These are phyloP conservation scores for Ferdinandea cuprea DNA, from an alignment of 2,888 invertebrate species.

Conservation along the genomic window DNA sequence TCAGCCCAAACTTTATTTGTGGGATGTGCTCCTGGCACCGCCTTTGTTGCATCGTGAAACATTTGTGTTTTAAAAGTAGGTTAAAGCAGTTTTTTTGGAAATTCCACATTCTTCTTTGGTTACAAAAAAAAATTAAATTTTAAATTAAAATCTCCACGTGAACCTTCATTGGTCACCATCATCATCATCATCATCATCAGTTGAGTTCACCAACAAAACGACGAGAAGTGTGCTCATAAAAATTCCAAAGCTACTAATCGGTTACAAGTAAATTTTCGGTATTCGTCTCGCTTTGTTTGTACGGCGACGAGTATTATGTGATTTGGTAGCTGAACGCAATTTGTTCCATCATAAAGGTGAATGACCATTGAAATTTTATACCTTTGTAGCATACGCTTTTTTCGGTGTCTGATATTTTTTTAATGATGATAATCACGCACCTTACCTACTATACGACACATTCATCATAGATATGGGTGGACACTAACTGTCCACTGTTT, in stretches of 20 bases:
- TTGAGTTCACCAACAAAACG: no score
- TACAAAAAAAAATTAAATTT: no score
- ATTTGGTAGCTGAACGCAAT: conserved; percentile 5
- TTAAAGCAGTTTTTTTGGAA: conserved; percentile 47
- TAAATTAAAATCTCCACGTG: conserved; percentile 14
- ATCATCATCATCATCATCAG: no score
- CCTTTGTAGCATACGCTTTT: conserved; percentile 14
- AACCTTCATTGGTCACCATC: conserved; percentile 19
- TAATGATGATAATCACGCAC: conserved; percentile 42
- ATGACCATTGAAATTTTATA: conserved; percentile 25
- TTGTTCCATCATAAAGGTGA: conserved; percentile 38
- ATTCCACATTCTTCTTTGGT: conserved; percentile 9
- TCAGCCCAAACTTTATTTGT: conserved; percentile 3
- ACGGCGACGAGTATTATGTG: no score
- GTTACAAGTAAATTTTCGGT: conserved; percentile 30
- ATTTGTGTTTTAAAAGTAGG: conserved; percentile 41
- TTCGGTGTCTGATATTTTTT: conserved; percentile 19
- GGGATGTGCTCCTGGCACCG: conserved; percentile 15
- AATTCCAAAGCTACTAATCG: conserved; percentile 59
- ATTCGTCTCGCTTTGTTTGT: conserved; percentile 13
- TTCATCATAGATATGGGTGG: conserved; percentile 18
- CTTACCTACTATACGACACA: conserved; percentile 1
- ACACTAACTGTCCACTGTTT: conserved; percentile 19
- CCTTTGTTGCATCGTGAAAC: conserved; percentile 30
- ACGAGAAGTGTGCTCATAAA: conserved; percentile 8